Evolutionary conservation across 2,113 vertebrate genomes (phyloP), one percentile per base, ranked within the genome.

Genomic region (Irena cyanogastra): DNA sequence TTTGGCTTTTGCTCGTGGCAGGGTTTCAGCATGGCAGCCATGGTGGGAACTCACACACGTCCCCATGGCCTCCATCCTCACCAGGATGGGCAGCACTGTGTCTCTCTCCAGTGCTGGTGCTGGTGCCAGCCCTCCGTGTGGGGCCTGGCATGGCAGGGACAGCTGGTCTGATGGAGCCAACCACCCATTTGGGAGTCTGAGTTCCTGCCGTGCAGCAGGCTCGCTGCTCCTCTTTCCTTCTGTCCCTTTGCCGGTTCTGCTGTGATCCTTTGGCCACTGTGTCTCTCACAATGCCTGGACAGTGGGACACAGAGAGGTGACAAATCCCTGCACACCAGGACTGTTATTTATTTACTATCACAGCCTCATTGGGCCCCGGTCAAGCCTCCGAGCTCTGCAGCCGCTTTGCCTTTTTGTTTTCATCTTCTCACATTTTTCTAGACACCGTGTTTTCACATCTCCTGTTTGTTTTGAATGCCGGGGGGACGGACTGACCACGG

Each of bases 401-500:
- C 44, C 4, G 0, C 68, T 75, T 47, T 0, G 0, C 16, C 57
- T 79, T 87, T 87, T 61, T 53, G 54, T 94, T 96, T 83, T 69
- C 49, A 45, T 76, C 57, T 84, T 76, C n/a, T 7, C 93, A 54
- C 33, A 8, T 87, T 68, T 89, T 89, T 76, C 83, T 76, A 76
- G 69, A 72, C 0, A 0, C 61, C 30, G 60, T 16, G 16, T 75
- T 82, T 87, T 82, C 83, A 82, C 65, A 44, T 93, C 47, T 78
- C 78, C 35, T 87, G 78, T 91, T 95, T 95, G 81, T 82, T 95
- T 91, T 75, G 84, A 87, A 13, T 50, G 70, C 39, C 0, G 4
- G 13, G 31, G 27, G 10, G 11, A 23, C 0, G 0, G 64, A 37
- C 33, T 3, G n/a, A 8, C 5, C 10, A 5, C 0, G 0, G 59